Percentiles rank a stretch among this genome's conserved stretches.
phyloP scores from a whole-genome alignment of 2,797 vertebrate species.

The Aulostomus chinensis region DNA sequence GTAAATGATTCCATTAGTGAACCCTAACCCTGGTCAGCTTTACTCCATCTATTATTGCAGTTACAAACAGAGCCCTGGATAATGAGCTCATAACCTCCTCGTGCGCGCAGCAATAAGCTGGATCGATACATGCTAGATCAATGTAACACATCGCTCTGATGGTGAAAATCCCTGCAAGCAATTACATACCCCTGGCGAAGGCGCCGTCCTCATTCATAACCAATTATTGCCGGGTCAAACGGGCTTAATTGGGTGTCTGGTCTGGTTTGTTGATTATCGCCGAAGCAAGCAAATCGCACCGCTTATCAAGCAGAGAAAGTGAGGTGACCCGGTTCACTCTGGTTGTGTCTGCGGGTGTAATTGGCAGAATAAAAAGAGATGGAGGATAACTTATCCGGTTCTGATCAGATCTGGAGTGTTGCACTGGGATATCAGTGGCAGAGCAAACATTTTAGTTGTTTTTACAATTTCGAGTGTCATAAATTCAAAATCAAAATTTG shows the following conservation, averaged over 20 bases:
- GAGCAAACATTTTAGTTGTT: too few species aligned
- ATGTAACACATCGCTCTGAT: constrained; percentile 19
- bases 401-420: too few species aligned
- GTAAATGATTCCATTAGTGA: too few species aligned
- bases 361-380: constrained; percentile 45
- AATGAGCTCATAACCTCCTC: constrained; percentile 18
- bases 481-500: too few species aligned
- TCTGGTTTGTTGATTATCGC: constrained; percentile 48
- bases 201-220: constrained; percentile 13
- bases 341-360: constrained; percentile 17
- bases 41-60: neutral
- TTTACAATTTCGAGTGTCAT: too few species aligned
- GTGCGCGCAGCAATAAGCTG: constrained; percentile 18
- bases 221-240: constrained; percentile 52
- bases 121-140: constrained; percentile 37
- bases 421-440: too few species aligned
- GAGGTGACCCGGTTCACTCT: constrained; percentile 25
- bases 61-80: constrained; percentile 14
- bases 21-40: too few species aligned
- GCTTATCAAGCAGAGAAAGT: constrained; percentile 27
- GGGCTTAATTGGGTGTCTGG: constrained; percentile 44
- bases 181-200: constrained; percentile 17
- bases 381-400: too few species aligned
- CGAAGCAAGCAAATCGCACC: constrained; percentile 13
- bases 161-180: constrained; percentile 28